Percentiles rank a stretch among this genome's conserved stretches.
phyloP scores from a whole-genome alignment of 1,140 invertebrate genomes.

The Pseudobourletiella spinata region DNA sequence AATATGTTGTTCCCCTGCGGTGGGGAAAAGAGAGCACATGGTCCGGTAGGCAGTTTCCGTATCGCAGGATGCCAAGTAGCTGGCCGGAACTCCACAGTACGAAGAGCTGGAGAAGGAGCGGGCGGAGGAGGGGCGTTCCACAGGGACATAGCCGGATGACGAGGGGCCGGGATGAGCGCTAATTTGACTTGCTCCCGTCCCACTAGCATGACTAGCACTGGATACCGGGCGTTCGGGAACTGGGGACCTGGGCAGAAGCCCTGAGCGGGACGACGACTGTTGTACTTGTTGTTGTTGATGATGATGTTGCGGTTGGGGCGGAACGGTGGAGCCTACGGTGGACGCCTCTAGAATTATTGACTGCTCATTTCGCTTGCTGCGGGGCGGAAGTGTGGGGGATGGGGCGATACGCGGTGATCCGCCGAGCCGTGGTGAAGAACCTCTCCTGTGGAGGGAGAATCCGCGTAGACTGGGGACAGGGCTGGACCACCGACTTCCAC shows the following conservation, averaged over 20 bases:
- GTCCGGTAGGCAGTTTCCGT: slow-evolving; percentile 30
- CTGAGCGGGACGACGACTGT: neutral
- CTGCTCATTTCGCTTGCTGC: slow-evolving; percentile 24
- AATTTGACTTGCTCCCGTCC: neutral
- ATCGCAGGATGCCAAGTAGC: slow-evolving; percentile 26
- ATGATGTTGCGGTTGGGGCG: neutral
- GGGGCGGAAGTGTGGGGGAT: slow-evolving; percentile 30
- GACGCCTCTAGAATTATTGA: slow-evolving; percentile 14
- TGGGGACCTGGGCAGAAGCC: neutral
- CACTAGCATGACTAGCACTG: neutral
- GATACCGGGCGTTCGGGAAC: neutral
- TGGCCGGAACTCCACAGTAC: slow-evolving; percentile 24
- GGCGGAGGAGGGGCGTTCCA: slow-evolving; percentile 13
- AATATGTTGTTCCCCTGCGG: slow-evolving; percentile 65
- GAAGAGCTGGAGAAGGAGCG: slow-evolving; percentile 10
- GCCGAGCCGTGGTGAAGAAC: slow-evolving; percentile 34
- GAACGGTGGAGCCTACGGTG: neutral
- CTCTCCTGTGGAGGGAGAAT: slow-evolving; percentile 31
- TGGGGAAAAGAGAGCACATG: slow-evolving; percentile 30
- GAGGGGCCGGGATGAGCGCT: neutral
- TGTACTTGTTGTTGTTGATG: too few relatives aligned
- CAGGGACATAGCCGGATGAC: neutral
- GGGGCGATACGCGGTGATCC: slow-evolving; percentile 34
- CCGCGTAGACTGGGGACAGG: slow-evolving; percentile 33
- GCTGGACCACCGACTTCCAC: slow-evolving; percentile 35